Base-by-base conservation (phyloP, 2,888 invertebrate species). In the Eupithecia exiguata region DNA sequence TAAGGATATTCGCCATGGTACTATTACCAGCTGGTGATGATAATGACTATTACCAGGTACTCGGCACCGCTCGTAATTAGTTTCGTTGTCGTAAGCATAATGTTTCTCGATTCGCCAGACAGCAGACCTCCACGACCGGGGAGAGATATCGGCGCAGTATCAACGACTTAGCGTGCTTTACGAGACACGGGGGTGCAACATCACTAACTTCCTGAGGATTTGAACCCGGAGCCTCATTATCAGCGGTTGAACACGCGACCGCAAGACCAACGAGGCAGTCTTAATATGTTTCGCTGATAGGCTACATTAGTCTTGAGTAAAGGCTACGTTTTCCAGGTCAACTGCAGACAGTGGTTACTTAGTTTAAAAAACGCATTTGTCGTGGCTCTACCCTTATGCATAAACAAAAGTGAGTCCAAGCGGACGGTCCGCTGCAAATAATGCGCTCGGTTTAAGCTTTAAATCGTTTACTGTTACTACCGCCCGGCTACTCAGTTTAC, bases 371-470 rank as follows among this genome's bases (percentile, higher is more conserved):
- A 30, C n/a, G 16, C 35, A 58, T 30, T 53, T 14, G 35, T 67
- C 18, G 35, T 71, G 61, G 71, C 71, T 68, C 71, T 68, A 38
- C 61, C 62, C 63, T 30, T 81, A 84, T 85, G 80, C 82, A 84
- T 86, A 84, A 84, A 83, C 82, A 83, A 84, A 79, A 74, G 69
- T 76, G 76, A 74, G 70, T 68, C 70, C 58, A 67, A 53, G 35
- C 12, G 58, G 36, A 70, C 46, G 38, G n/a, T 70, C 38, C 62
- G 14, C 62, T 66, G 68, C 73, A 70, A 76, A 69, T 77, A 75
- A 73, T 69, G 65, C 58, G 58, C 74, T 53, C 25, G 16, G 70
- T 66, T 72, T 65, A 70, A 72, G 70, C 72, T 63, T 74, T 74
- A 70, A 75, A 75, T 74, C 68, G 75, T 78, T 76, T 77, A 71